Conservation (phyloP, 1,140 invertebrate species). For the Cardiocondyla obscurior region DNA sequence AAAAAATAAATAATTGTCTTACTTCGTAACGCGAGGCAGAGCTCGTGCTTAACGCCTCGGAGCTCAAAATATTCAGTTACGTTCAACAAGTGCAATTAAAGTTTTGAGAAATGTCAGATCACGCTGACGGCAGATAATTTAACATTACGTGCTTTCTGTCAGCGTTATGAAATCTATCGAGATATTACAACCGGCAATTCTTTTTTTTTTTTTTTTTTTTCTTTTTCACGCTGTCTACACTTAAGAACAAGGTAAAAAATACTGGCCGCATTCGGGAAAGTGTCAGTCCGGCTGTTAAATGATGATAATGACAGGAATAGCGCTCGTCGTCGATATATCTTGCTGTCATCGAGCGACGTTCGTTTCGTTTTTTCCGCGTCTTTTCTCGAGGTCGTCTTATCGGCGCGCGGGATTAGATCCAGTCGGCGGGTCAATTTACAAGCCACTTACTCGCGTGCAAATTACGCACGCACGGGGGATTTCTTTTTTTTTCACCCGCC, state of each 20-base stretch:
- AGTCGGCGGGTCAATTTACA: constrained; percentile 40
- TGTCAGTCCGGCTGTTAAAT: constrained; percentile 26
- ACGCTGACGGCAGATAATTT: constrained; percentile 38
- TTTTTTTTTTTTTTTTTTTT: constrained; percentile 55
- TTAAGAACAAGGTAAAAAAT: not conserved
- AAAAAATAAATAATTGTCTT: constrained; percentile 15
- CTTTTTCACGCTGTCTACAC: not conserved
- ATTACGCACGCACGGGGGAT: constrained; percentile 10
- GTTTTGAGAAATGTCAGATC: not conserved
- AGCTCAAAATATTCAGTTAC: too few species aligned
- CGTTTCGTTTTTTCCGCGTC: constrained; percentile 7
- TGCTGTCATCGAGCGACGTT: constrained; percentile 43
- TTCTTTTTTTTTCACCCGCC: not conserved
- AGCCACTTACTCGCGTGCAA: constrained; percentile 37
- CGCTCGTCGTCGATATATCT: constrained; percentile 58
- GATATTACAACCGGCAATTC: constrained; percentile 58
- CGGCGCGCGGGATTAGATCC: constrained; percentile 36
- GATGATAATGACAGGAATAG: constrained; percentile 37
- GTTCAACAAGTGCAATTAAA: not conserved
- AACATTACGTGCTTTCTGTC: constrained; percentile 54
- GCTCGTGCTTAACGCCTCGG: not conserved
- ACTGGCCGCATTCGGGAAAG: constrained; percentile 10
- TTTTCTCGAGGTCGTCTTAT: constrained; percentile 26
- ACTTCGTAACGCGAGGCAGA: not conserved
- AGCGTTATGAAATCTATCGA: constrained; percentile 46